phyloP scores from a whole-genome alignment of 2,888 invertebrate species.

The Pristionchus mayeri region DNA sequence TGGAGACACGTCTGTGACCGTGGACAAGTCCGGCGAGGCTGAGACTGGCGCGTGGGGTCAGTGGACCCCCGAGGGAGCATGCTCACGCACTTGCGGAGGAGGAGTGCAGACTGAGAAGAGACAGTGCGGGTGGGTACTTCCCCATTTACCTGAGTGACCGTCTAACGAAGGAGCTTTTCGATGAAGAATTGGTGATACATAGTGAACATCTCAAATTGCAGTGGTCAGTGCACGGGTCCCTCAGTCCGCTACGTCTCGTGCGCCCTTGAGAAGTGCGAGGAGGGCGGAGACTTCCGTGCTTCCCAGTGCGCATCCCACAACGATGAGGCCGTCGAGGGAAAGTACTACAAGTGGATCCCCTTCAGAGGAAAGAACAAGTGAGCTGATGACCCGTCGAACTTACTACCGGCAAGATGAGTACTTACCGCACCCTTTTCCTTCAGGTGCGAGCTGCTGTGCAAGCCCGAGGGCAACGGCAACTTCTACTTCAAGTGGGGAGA shows the following conservation, averaged over 20 bases:
- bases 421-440: neutral
- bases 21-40: conserved; percentile 72
- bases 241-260: conserved; percentile 90
- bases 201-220: neutral
- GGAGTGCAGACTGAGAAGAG: conserved; percentile 91
- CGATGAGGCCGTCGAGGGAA: conserved; percentile 86
- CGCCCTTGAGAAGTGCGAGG: conserved; percentile 85
- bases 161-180: too few species aligned
- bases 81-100: conserved; percentile 91
- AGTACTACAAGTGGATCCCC: conserved; percentile 82
- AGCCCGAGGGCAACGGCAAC: conserved; percentile 87
- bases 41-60: conserved; percentile 80
- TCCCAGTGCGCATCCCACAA: conserved; percentile 92
- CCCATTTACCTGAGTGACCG: neutral
- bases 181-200: neutral
- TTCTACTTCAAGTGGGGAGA: conserved; percentile 91
- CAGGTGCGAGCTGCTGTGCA: conserved; percentile 92
- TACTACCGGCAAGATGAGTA: neutral
- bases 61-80: conserved; percentile 88
- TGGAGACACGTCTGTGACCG: conserved; percentile 72
- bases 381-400: conserved; percentile 35
- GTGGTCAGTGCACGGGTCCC: conserved; percentile 84
- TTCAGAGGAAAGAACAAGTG: conserved; percentile 75
- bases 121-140: conserved; percentile 69
- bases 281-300: conserved; percentile 85